Conservation (phyloP, 2,113 vertebrate genomes). For the Bucco capensis region DNA sequence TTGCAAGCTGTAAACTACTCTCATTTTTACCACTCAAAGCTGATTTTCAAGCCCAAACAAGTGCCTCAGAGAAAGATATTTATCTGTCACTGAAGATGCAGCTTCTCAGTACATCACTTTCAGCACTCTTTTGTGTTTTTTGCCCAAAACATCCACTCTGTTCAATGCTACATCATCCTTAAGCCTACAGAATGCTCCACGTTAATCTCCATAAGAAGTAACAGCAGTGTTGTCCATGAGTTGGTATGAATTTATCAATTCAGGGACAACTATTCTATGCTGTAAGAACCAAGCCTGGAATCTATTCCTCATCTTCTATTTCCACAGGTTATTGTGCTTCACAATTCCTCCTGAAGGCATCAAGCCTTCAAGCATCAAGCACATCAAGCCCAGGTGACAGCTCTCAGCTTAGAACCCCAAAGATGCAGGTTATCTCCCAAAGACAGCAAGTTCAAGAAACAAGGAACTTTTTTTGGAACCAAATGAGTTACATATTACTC, state of each 20-base stretch:
- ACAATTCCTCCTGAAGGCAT: neutral
- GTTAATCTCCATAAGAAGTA: neutral
- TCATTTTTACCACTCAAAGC: neutral
- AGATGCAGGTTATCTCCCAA: neutral
- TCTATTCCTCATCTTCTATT: neutral
- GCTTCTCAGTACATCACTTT: neutral
- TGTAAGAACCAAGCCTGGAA: neutral
- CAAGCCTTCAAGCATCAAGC: fast-evolving
- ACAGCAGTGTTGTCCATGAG: neutral
- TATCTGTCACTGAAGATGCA: neutral
- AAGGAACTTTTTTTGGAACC: neutral
- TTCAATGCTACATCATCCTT: neutral
- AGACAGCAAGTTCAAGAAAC: neutral
- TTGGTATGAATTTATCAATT: neutral
- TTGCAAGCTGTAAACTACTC: neutral
- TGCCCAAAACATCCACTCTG: neutral
- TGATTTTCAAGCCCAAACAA: neutral
- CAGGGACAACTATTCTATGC: neutral
- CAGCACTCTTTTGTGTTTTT: neutral
- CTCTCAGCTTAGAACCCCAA: neutral
- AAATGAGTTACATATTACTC: neutral
- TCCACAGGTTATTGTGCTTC: neutral
- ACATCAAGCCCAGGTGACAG: neutral
- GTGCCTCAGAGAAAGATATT: neutral
- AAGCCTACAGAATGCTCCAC: neutral